These are phyloP conservation scores for Dolichomitus sp. DNA, from an alignment of 2,888 invertebrate species.

Conservation along the genomic window DNA sequence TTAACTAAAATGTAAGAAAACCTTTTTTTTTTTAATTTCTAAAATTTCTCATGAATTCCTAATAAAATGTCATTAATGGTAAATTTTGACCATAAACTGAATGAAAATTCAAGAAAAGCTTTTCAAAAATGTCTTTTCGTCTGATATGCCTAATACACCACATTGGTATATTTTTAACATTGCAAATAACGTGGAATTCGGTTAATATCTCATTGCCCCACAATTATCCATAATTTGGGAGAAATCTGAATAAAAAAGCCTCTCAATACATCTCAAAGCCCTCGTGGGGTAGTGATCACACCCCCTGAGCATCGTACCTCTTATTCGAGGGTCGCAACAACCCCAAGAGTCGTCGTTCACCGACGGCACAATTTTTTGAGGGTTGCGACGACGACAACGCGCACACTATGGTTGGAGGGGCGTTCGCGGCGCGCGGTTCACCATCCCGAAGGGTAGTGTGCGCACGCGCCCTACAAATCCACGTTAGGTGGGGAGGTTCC, in stretches of 20 bases:
- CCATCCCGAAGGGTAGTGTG: constrained; percentile 54
- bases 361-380: constrained; percentile 31
- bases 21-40: too few relatives aligned
- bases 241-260: not conserved
- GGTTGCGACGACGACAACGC: constrained; percentile 31
- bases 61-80: too few relatives aligned
- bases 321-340: constrained; percentile 70
- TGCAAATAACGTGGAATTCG: not conserved
- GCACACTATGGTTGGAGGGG: constrained; percentile 30
- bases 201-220: not conserved
- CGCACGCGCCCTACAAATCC: constrained; percentile 72
- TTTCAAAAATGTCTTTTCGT: too few relatives aligned
- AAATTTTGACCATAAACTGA: too few relatives aligned
- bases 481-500: constrained; percentile 73
- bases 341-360: constrained; percentile 26
- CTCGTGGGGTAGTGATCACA: not conserved
- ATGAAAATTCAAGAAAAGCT: too few relatives aligned
- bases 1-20: too few relatives aligned
- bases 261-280: not conserved
- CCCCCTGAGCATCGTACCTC: constrained; percentile 43
- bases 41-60: too few relatives aligned
- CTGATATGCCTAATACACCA: too few relatives aligned
- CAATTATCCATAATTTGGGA: not conserved
- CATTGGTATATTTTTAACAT: too few relatives aligned
- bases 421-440: constrained; percentile 54